Base-by-base conservation (phyloP, 2,888 invertebrate species). In the Diarsia mendica region DNA sequence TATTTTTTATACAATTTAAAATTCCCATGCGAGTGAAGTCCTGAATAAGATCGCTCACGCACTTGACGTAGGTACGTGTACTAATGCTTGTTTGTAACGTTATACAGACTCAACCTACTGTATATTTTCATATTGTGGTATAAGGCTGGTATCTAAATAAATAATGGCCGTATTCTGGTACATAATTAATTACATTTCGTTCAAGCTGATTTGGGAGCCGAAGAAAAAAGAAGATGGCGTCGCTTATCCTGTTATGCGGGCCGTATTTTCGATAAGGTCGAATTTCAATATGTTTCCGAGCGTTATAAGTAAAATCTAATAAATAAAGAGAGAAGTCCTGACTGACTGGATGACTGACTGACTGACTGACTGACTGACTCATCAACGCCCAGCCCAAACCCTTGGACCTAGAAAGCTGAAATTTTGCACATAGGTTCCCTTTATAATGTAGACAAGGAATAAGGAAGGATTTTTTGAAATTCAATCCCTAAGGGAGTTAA, bases 171-270 rank as follows among this genome's bases (percentile, higher is more conserved):
- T 81, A 69, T 85, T 65, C 85, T 67, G 49, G 20, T 85, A 81
- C 82, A 81, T 81, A 67, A 85, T 82, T 85, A 81, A 85, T 81
- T 70, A 75, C 67, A 70, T 75, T 85, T 67, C 60, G 76, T 85
- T 85, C 58, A 81, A 75, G 76, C 64, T 67, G 69, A 69, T 81
- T 63, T 63, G 23, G 55, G 48, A 58, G 33, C 13, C 20, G 67
- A 67, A 51, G 66, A 49, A 60, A 79, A 67, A 55, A 70, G 18
- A 75, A 75, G 33, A 48, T 64, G 69, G 51, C 23, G n/a, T 28
- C 18, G 46, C 51, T 64, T 68, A 68, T 83, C 63, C 13, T 20
- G 39, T 58, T 82, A 60, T 77, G 23, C 10, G 77, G 55, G 33
- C 51, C 44, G 10, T 77, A 33, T 23, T 64, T 64, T 64, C 13